phyloP scores from a whole-genome alignment of 2,797 vertebrate species.

The Aselliscus stoliczkanus region DNA sequence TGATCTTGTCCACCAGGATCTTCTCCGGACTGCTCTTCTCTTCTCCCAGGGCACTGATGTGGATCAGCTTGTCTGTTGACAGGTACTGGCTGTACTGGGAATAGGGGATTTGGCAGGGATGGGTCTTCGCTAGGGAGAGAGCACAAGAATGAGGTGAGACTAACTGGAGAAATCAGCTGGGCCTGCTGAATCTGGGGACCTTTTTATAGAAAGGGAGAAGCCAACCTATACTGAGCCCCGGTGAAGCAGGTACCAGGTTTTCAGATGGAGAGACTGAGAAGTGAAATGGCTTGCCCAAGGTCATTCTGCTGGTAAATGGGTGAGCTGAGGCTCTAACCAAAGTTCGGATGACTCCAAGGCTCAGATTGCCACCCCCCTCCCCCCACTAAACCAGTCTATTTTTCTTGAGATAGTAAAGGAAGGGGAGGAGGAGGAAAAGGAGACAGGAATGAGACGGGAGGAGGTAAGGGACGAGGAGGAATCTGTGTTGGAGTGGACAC shows the following conservation, averaged over 20 bases:
- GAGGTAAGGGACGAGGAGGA: not conserved
- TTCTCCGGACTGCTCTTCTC: conserved; percentile 66
- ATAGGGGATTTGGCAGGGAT: conserved; percentile 79
- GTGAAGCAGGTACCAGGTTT: not conserved
- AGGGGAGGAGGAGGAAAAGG: not conserved
- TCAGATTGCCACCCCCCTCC: not conserved
- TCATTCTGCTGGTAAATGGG: not conserved
- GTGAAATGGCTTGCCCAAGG: not conserved
- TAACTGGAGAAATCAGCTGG: conserved; percentile 64
- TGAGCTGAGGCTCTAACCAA: not conserved
- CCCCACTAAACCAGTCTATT: not conserved
- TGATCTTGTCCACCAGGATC: conserved; percentile 78
- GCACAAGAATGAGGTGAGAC: not conserved
- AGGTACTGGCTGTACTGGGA: conserved; percentile 77
- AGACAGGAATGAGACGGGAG: not conserved
- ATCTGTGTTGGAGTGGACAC: not conserved
- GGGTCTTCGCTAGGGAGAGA: conserved; percentile 74
- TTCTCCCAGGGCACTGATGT: conserved; percentile 79
- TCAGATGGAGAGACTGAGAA: not conserved
- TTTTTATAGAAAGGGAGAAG: not conserved
- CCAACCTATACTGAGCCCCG: not conserved
- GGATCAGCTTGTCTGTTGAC: conserved; percentile 79
- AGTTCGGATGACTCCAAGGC: not conserved
- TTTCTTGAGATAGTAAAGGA: not conserved
- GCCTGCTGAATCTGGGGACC: not conserved